Base-by-base conservation (phyloP, 2,113 vertebrate species). In the Alligator mississippiensis region DNA sequence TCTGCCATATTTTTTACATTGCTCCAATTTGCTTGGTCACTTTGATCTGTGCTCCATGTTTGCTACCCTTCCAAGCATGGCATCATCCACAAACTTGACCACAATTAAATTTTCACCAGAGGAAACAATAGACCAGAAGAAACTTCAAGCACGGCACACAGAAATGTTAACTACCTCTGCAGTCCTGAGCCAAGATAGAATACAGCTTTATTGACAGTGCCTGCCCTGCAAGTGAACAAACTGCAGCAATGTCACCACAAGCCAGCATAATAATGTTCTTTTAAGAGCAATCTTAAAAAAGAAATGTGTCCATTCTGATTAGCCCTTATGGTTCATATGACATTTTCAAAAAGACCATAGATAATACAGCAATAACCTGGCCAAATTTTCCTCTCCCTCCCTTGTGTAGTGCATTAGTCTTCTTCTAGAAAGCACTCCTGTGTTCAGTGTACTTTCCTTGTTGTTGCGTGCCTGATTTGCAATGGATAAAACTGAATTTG, bases 1-100 rank as follows among this genome's bases (percentile, higher is more conserved):
- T 47, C 63, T 76, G 5, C 0, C 19, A 88, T 80, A 75, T 91
- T 28, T 0, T 14, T 78, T 19, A 63, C 0, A 58, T 9, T 80
- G 66, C 90, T 94, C 78, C 66, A 93, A 82, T 78, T 11, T 74
- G 22, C 27, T 19, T 61, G 4, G 14, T 74, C 79, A 55, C 6
- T 86, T 80, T 90, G 9, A 0, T 4, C 11, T 66, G 3, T 54
- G 8, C 77, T 78, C 13, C 2, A 78, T 6, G 4, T 11, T 77
- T 68, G 30, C 1, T 88, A 83, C 27, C 30, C 2, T 19, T 63
- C 17, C 79, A 88, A 84, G 47, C 7, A 24, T 13, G 14, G 47
- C 34, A 47, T 15, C 34, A 82, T 80, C 72, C 55, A 82, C 91
- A 74, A 87, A 27, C n/a, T n/a, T 88, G 72, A 95, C 79, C 63